phyloP scores from a whole-genome alignment of 2,797 vertebrate genomes.

The Acanthornis magna region DNA sequence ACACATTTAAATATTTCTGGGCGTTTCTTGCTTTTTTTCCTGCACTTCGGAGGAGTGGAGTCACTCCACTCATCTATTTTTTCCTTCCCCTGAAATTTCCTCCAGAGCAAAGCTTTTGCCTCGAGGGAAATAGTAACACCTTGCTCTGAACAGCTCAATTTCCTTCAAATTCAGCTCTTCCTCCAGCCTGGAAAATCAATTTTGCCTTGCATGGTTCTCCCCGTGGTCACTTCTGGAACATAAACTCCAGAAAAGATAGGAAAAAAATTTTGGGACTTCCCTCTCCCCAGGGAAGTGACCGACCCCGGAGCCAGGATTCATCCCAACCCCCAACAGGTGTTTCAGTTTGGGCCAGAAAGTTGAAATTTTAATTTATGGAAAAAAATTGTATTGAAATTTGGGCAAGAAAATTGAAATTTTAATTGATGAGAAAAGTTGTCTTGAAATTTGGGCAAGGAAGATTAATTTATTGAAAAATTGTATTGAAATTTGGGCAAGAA shows the following conservation, averaged over 20 bases:
- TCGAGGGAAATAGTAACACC: not conserved
- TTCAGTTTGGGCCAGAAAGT: not conserved
- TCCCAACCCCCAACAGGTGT: too few relatives aligned
- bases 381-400: too few relatives aligned
- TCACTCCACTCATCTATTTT: not conserved
- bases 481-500: too few relatives aligned
- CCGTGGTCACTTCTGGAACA: not conserved
- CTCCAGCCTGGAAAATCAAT: not conserved
- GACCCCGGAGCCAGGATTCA: too few relatives aligned
- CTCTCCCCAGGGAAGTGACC: too few relatives aligned
- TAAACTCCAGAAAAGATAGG: not conserved
- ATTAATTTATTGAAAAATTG: too few relatives aligned
- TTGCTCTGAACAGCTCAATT: not conserved
- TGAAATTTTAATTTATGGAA: too few relatives aligned
- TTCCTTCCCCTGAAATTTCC: not conserved
- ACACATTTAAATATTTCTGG: not conserved
- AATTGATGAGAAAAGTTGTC: too few relatives aligned
- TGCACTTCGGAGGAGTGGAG: not conserved
- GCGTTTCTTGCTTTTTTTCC: not conserved
- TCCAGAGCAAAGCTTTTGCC: not conserved
- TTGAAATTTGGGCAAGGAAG: too few relatives aligned
- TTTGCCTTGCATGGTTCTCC: not conserved
- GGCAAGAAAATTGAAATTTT: too few relatives aligned
- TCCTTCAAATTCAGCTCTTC: not conserved
- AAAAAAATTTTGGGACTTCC: too few relatives aligned